A percentile compares a stretch with the other conserved stretches of the same genome.
Evolutionary conservation across 2,888 invertebrate genomes (phyloP).

Genomic region (Stenodera caucasica): DNA sequence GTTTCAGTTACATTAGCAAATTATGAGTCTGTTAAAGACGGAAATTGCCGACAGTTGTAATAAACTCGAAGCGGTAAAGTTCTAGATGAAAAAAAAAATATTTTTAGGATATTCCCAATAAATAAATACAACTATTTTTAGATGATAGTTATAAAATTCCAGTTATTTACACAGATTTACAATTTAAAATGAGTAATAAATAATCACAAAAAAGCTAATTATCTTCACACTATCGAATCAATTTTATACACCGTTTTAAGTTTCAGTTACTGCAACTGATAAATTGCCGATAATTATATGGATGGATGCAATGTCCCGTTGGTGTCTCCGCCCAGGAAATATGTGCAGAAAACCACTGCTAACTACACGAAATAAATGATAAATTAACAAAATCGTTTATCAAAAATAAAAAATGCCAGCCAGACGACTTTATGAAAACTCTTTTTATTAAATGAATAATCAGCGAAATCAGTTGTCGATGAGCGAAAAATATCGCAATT

Average conservation of each 20-base stretch:
- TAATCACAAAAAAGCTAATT: neutral
- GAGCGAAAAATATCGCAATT: too few species aligned
- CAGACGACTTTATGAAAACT: too few species aligned
- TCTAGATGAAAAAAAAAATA: too few species aligned
- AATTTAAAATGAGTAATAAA: neutral
- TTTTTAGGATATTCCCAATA: too few species aligned
- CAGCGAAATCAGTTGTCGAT: too few species aligned
- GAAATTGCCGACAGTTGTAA: neutral
- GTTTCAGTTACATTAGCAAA: neutral
- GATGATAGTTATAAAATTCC: too few species aligned
- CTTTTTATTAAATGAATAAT: too few species aligned
- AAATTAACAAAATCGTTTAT: neutral
- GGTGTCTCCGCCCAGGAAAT: constrained; percentile 9
- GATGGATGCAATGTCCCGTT: constrained; percentile 4
- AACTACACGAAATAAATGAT: neutral
- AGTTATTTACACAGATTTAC: neutral
- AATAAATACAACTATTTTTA: too few species aligned
- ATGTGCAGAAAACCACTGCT: neutral
- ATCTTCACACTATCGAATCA: constrained; percentile 10
- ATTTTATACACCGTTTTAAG: constrained; percentile 5
- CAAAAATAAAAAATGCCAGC: neutral
- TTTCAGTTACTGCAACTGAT: constrained; percentile 6
- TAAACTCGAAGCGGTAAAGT: too few species aligned
- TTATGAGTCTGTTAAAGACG: neutral
- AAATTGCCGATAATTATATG: constrained; percentile 12